These are phyloP conservation scores for Peromyscus eremicus DNA, from an alignment of 2,797 vertebrate species.

Conservation along the genomic window DNA sequence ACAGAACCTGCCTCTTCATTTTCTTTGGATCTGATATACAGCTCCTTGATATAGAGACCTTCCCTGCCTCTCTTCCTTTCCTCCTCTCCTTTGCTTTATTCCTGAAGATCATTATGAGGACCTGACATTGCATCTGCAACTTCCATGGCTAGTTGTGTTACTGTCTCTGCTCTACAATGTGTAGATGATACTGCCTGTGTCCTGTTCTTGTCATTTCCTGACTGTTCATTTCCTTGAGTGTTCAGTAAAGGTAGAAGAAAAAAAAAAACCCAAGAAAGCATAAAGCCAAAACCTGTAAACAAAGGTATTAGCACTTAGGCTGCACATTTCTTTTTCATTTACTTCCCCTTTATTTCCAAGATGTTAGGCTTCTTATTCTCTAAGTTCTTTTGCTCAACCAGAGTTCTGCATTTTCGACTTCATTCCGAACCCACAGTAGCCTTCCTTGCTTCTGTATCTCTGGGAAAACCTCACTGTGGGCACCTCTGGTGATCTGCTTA, in stretches of 20 bases:
- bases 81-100: background rate
- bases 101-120: background rate
- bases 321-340: background rate
- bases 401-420: background rate
- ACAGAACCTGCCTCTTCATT: background rate
- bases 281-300: background rate
- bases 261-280: background rate
- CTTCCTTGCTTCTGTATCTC: conserved; percentile 42
- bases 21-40: background rate
- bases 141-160: background rate
- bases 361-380: background rate
- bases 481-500: conserved; percentile 69
- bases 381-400: background rate
- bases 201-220: background rate
- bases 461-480: conserved; percentile 53
- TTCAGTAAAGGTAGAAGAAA: background rate
- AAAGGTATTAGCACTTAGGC: background rate
- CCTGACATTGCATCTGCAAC: background rate
- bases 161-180: background rate
- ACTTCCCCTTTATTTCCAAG: background rate
- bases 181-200: background rate
- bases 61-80: background rate
- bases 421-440: background rate
- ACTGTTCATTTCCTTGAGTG: no score
- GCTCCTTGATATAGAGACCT: background rate